phyloP scores from a whole-genome alignment of 2,888 invertebrate genomes.

The Eulithis testata region DNA sequence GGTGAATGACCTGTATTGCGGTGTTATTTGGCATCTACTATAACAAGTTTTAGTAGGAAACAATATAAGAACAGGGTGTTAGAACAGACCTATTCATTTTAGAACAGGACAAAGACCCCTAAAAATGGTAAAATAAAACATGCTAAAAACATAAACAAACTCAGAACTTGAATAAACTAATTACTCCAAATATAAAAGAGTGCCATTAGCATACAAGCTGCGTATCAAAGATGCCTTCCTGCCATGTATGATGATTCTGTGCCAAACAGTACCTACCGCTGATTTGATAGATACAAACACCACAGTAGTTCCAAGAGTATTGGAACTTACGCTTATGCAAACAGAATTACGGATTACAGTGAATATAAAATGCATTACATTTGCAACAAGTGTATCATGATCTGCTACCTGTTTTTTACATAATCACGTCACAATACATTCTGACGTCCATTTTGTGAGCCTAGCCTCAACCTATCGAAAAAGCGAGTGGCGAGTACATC shows the following conservation, averaged over 20 bases:
- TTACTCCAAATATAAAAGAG: not conserved
- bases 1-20: no score
- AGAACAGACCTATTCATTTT: constrained; percentile 11
- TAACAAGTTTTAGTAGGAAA: no score
- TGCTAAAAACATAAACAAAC: constrained; percentile 24
- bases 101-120: constrained; percentile 54
- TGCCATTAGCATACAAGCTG: constrained; percentile 10
- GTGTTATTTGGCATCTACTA: no score
- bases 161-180: constrained; percentile 2
- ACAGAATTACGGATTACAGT: not conserved
- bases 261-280: constrained; percentile 4
- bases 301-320: constrained; percentile 1
- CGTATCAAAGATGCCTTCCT: constrained; percentile 22
- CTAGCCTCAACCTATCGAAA: constrained; percentile 46
- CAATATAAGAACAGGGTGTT: constrained; percentile 3
- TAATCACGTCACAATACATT: constrained; percentile 77
- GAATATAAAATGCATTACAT: constrained; percentile 19
- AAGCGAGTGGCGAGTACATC: constrained; percentile 16
- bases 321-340: not conserved
- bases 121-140: constrained; percentile 57
- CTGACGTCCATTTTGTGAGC: constrained; percentile 81
- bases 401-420: constrained; percentile 61
- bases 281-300: not conserved
- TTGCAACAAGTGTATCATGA: constrained; percentile 37
- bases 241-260: constrained; percentile 21